Percentiles rank a stretch among this genome's conserved stretches.
Conservation (phyloP, 1,140 invertebrate genomes). For the Ericerus pela region DNA sequence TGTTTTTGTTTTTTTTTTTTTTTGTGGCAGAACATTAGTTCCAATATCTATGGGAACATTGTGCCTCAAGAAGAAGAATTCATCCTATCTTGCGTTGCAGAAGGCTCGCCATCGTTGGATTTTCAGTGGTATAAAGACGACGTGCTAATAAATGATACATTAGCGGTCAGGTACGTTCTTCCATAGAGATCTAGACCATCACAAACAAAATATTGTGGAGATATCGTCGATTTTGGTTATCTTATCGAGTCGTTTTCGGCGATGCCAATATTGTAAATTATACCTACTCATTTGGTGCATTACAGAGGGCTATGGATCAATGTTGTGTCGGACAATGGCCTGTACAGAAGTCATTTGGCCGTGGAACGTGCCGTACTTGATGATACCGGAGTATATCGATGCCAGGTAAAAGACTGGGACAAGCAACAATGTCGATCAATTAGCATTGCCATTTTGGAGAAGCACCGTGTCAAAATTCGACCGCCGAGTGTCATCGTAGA, state of each 20-base stretch:
- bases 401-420: conserved; percentile 53
- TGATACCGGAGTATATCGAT: conserved; percentile 57
- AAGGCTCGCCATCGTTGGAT: conserved; percentile 51
- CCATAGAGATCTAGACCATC: neutral
- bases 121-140: conserved; percentile 71
- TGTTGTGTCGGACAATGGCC: neutral
- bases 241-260: conserved; percentile 6
- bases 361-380: conserved; percentile 43
- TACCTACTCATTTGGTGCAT: too few species aligned
- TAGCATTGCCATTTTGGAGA: conserved; percentile 44
- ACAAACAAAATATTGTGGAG: neutral
- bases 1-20: too few species aligned
- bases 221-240: neutral
- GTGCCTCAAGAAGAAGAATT: too few species aligned
- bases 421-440: conserved; percentile 54
- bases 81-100: conserved; percentile 54
- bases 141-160: conserved; percentile 51
- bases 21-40: too few species aligned
- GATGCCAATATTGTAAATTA: neutral
- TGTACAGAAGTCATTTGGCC: conserved; percentile 39
- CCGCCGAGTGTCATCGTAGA: conserved; percentile 56
- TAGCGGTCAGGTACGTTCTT: conserved; percentile 45
- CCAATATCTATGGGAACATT: too few species aligned
- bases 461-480: conserved; percentile 50
- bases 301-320: conserved; percentile 32